A percentile compares a stretch with the other conserved stretches of the same genome.
These are phyloP conservation scores for Leucoptera coffeella DNA, from an alignment of 2,888 invertebrate species.

Conservation along the genomic window DNA sequence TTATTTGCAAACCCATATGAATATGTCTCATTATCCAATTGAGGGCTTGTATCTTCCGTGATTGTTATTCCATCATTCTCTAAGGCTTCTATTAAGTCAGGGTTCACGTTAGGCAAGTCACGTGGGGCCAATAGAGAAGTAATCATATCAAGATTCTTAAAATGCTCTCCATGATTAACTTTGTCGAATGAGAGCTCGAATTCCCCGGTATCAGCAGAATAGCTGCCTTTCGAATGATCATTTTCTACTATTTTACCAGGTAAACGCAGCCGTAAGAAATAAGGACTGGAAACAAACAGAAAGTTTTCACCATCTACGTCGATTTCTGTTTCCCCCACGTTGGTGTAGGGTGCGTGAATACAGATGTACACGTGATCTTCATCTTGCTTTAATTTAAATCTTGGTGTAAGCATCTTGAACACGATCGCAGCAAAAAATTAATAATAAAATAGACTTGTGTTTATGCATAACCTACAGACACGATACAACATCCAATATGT, in stretches of 20 bases:
- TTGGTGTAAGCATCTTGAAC: constrained; percentile 76
- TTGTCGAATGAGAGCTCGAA: constrained; percentile 72
- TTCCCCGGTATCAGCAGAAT: constrained; percentile 63
- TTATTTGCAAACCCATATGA: constrained; percentile 70
- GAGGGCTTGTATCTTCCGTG: constrained; percentile 18
- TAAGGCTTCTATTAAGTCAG: constrained; percentile 32
- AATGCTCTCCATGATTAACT: constrained; percentile 62
- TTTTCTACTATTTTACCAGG: constrained; percentile 71
- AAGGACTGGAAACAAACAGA: constrained; percentile 75
- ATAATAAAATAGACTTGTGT: too few relatives aligned
- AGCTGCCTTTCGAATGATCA: constrained; percentile 62
- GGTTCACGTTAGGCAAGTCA: constrained; percentile 40
- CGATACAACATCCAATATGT: too few relatives aligned
- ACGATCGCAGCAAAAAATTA: too few relatives aligned
- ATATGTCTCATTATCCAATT: constrained; percentile 19
- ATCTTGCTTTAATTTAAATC: constrained; percentile 69
- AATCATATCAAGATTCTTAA: constrained; percentile 76
- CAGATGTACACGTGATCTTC: constrained; percentile 60
- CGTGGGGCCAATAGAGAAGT: constrained; percentile 62
- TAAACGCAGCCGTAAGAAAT: constrained; percentile 69
- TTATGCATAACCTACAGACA: too few relatives aligned
- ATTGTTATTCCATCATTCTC: constrained; percentile 32
- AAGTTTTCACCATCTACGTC: constrained; percentile 69
- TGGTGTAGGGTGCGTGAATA: constrained; percentile 78
- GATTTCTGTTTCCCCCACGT: constrained; percentile 71